Percentiles rank a stretch among this genome's conserved stretches.
Conservation (phyloP, 2,888 invertebrate species). For the Mantis religiosa region DNA sequence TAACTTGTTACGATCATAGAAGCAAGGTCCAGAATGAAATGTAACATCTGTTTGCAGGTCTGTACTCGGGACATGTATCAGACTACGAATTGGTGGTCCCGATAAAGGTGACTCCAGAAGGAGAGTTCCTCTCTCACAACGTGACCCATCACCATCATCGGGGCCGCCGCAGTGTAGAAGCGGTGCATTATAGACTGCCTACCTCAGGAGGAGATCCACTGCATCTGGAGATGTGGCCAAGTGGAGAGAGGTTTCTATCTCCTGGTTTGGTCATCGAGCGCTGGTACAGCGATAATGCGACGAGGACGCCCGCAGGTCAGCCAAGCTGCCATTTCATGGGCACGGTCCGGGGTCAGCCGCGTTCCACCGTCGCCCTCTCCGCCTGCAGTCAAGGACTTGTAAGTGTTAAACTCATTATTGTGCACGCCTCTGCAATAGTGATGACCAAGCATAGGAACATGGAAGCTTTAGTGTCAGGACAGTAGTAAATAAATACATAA, state of each 20-base stretch:
- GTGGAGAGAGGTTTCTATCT: not conserved
- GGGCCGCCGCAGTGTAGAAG: not conserved
- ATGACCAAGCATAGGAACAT: no score
- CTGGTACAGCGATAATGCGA: not conserved
- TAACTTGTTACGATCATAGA: no score
- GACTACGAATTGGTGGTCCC: constrained; percentile 59
- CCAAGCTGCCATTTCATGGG: not conserved
- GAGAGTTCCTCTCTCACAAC: constrained; percentile 52
- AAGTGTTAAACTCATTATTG: not conserved
- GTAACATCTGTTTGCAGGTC: constrained; percentile 40
- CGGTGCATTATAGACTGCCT: not conserved
- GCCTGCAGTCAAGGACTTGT: not conserved
- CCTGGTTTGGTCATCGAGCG: not conserved
- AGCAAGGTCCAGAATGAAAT: no score
- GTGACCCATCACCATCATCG: constrained; percentile 44
- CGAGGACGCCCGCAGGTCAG: not conserved
- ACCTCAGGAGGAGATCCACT: not conserved
- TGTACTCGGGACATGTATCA: constrained; percentile 47
- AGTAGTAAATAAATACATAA: no score
- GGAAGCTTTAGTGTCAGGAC: no score
- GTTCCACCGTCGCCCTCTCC: not conserved
- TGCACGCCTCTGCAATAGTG: not conserved
- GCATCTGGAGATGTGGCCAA: not conserved
- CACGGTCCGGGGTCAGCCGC: not conserved
- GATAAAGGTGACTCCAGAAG: constrained; percentile 55